Conservation (phyloP, 2,888 invertebrate genomes). For the Ptychoptera albimana region DNA sequence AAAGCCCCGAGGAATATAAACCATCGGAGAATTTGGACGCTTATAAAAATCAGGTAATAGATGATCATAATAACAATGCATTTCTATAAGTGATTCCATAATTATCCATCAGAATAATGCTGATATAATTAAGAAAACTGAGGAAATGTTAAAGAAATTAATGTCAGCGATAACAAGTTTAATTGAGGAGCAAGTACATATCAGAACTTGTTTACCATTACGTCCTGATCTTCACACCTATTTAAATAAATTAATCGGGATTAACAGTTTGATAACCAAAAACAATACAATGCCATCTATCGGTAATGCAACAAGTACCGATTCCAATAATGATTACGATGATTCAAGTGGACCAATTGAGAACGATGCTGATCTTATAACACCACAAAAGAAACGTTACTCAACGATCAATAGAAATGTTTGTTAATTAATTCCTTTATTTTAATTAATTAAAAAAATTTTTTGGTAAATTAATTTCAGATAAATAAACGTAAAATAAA, state of each 20-base stretch:
- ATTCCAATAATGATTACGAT: not conserved
- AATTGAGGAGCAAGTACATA: slow-evolving; percentile 22
- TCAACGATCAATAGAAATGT: too few relatives aligned
- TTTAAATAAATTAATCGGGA: slow-evolving; percentile 19
- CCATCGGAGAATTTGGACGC: not conserved
- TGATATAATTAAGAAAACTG: slow-evolving; percentile 15
- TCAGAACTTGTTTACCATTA: slow-evolving; percentile 20
- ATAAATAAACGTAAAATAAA: slow-evolving; percentile 11
- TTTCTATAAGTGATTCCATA: too few relatives aligned
- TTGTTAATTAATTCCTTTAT: too few relatives aligned
- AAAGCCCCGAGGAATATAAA: slow-evolving; percentile 4
- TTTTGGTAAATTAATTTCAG: too few relatives aligned
- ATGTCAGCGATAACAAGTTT: slow-evolving; percentile 22
- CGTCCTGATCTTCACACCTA: slow-evolving; percentile 21
- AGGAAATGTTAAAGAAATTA: slow-evolving; percentile 19
- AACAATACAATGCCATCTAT: not conserved
- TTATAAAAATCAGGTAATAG: not conserved
- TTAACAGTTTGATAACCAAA: slow-evolving; percentile 1
- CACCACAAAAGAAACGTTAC: not conserved
- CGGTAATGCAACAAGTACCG: not conserved
- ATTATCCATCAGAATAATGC: slow-evolving; percentile 10
- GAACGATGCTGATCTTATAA: not conserved
- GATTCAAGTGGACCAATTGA: not conserved
- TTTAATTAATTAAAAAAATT: too few relatives aligned
- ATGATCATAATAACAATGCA: too few relatives aligned